These are phyloP conservation scores for Heliangelus exortis DNA, from an alignment of 2,797 vertebrate species.

Conservation along the genomic window DNA sequence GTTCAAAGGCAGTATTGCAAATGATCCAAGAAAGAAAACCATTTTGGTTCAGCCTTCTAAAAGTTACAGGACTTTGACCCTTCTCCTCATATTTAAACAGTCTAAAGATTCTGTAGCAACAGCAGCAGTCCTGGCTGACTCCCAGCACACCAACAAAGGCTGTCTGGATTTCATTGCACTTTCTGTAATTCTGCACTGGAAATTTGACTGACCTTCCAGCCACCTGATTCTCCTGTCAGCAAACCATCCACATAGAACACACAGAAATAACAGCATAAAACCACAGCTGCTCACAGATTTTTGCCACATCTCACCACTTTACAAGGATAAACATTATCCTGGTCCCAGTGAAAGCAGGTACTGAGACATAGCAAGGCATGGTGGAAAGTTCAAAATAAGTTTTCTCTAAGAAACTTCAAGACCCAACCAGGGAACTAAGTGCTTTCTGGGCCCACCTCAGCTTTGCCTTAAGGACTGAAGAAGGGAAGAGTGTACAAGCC, in stretches of 20 bases:
- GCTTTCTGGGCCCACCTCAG: background rate
- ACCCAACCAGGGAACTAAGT: background rate
- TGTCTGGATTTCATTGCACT: background rate
- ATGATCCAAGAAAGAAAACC: conserved; percentile 40
- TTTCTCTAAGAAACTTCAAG: background rate
- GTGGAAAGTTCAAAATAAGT: background rate
- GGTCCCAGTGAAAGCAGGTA: background rate
- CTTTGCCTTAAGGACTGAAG: background rate
- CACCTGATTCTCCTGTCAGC: conserved; percentile 21
- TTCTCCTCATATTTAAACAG: background rate
- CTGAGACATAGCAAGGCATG: accelerated
- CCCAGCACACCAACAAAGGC: background rate
- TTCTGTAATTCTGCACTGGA: background rate
- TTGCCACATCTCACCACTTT: background rate
- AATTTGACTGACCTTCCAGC: background rate
- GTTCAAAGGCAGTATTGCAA: conserved; percentile 58
- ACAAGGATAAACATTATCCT: background rate
- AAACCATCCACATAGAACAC: background rate
- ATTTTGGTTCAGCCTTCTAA: conserved; percentile 45
- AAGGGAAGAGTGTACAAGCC: background rate
- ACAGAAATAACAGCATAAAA: background rate
- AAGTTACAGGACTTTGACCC: conserved; percentile 64
- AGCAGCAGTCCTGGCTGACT: background rate
- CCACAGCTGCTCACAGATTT: background rate
- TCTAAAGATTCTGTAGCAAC: background rate